phyloP scores from a whole-genome alignment of 2,797 vertebrate species.

The Ceryle rudis region DNA sequence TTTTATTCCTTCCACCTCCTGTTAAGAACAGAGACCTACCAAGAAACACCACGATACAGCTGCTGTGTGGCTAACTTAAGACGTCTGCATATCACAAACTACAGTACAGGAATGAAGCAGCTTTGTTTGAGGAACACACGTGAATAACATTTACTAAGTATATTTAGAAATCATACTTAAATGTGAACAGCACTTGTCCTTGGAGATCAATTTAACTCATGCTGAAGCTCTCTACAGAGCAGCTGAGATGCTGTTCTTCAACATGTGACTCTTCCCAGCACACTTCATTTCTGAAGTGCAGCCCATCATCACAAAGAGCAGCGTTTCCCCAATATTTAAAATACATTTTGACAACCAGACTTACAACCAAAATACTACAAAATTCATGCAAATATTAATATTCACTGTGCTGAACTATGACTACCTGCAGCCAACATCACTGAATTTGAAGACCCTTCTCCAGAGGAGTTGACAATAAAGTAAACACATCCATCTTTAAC shows the following conservation, averaged over 20 bases:
- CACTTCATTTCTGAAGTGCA: neutral
- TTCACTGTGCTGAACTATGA: neutral
- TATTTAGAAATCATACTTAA: neutral
- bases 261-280: neutral
- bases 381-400: neutral
- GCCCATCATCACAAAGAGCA: neutral
- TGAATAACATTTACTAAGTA: neutral
- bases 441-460: neutral
- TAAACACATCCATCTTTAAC: neutral
- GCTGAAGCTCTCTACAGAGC: neutral
- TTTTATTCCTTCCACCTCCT: neutral
- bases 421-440: neutral
- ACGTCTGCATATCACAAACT: neutral
- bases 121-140: neutral
- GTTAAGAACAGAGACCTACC: neutral
- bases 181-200: neutral
- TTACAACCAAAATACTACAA: neutral
- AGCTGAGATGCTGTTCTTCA: neutral
- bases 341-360: neutral
- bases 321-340: slow-evolving; percentile 11
- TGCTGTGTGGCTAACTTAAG: neutral
- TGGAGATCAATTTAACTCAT: neutral
- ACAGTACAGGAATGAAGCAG: neutral
- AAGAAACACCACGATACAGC: neutral
- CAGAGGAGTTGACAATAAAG: neutral